Percentiles rank a stretch among this genome's conserved stretches.
Conservation (phyloP, 2,797 vertebrate genomes). For the Margarornis squamiger region DNA sequence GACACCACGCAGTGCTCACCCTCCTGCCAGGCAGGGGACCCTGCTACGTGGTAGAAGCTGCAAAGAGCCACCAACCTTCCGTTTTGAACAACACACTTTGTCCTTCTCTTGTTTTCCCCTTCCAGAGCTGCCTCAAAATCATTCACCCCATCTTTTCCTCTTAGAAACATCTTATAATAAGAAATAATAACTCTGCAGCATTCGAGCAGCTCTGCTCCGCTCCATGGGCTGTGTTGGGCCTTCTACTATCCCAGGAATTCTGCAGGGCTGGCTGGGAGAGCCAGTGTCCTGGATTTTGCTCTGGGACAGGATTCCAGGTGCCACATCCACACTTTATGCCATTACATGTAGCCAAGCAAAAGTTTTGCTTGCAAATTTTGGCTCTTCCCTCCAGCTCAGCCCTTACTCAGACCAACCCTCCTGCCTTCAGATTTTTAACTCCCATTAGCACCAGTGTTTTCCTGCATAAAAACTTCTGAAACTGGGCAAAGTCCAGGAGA, state of each 20-base stretch:
- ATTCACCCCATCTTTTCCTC: background rate
- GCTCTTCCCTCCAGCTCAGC: conserved; percentile 12
- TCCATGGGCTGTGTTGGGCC: background rate
- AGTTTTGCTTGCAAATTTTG: conserved; percentile 26
- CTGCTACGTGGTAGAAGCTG: background rate
- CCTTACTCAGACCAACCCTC: conserved; percentile 17
- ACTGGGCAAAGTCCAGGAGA: conserved; percentile 22
- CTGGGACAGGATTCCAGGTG: conserved; percentile 20
- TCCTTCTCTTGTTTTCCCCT: background rate
- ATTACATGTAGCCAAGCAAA: conserved; percentile 29
- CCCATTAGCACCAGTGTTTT: conserved; percentile 20
- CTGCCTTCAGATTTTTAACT: conserved; percentile 17
- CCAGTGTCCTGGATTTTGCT: background rate
- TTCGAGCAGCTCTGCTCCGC: background rate
- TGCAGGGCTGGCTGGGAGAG: background rate
- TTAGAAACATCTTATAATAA: too few relatives aligned
- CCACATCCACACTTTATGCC: background rate
- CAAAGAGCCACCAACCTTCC: background rate
- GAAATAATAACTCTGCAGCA: too few relatives aligned
- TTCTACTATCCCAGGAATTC: background rate
- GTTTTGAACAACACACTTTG: background rate
- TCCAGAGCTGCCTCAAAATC: background rate
- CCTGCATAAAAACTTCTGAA: background rate
- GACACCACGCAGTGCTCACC: background rate
- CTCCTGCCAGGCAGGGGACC: background rate